Conservation (phyloP, 1,140 invertebrate genomes). For the Brachionus manjavacas region DNA sequence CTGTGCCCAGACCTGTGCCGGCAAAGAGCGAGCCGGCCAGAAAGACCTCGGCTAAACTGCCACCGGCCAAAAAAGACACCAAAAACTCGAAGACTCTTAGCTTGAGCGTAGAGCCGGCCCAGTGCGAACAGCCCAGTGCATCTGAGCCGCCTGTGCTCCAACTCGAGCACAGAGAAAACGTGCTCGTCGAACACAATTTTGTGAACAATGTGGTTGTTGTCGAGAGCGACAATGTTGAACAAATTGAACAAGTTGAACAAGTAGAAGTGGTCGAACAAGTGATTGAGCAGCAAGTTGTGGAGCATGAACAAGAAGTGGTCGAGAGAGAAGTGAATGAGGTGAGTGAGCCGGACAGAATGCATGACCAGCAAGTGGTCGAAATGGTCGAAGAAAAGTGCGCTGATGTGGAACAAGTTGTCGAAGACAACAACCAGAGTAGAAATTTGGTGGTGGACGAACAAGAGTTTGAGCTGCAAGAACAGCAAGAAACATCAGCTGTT, state of each 20-base stretch:
- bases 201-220: conserved; percentile 30
- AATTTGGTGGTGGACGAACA: conserved; percentile 33
- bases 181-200: conserved; percentile 39
- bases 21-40: not conserved
- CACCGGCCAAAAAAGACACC: conserved; percentile 42
- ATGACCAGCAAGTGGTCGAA: conserved; percentile 13
- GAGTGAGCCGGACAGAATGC: not conserved
- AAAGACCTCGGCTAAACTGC: not conserved
- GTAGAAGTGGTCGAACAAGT: conserved; percentile 43
- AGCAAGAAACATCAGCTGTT: not conserved
- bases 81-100: not conserved
- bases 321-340: not conserved
- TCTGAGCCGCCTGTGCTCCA: conserved; percentile 47
- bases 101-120: not conserved
- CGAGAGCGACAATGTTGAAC: conserved; percentile 31
- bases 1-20: not conserved
- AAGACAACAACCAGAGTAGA: conserved; percentile 38
- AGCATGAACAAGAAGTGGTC: not conserved
- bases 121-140: conserved; percentile 30
- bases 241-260: conserved; percentile 41
- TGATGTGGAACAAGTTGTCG: conserved; percentile 37
- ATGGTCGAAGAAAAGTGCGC: conserved; percentile 5
- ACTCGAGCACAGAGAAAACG: conserved; percentile 46
- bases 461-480: conserved; percentile 15
- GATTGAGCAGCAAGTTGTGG: conserved; percentile 19